Conservation (phyloP, 2,797 vertebrate species). For the Intellagama lesueurii region DNA sequence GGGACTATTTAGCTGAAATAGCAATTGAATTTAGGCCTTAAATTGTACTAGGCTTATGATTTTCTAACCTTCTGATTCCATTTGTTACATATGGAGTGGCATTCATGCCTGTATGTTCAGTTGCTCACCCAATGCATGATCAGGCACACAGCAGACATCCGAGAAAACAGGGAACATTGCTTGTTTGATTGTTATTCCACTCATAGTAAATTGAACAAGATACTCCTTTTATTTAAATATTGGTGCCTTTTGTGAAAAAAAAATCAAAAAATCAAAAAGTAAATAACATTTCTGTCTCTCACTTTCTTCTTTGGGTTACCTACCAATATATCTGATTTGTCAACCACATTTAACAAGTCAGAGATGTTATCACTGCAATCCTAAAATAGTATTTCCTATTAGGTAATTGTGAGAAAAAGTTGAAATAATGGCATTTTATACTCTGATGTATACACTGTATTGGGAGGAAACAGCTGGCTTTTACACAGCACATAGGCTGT, state of each 20-base stretch:
- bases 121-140: no score
- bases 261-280: background rate
- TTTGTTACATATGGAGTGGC: no score
- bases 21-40: no score
- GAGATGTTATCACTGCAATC: conserved; percentile 44
- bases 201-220: no score
- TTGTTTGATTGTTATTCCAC: no score
- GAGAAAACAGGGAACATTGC: no score
- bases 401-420: conserved; percentile 66
- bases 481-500: conserved; percentile 50
- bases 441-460: conserved; percentile 59
- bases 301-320: background rate
- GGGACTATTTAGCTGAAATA: no score
- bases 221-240: no score
- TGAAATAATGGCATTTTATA: conserved; percentile 59
- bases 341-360: conserved; percentile 47
- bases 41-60: no score
- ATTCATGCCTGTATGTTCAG: no score
- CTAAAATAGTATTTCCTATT: conserved; percentile 68
- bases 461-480: conserved; percentile 78
- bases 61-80: no score
- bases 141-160: no score
- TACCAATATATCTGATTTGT: background rate
- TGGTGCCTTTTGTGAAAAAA: background rate
- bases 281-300: background rate